Evolutionary conservation across 2,888 invertebrate species (phyloP), one percentile per base, ranked within the genome.

Genomic region (Tipula confusa): DNA sequence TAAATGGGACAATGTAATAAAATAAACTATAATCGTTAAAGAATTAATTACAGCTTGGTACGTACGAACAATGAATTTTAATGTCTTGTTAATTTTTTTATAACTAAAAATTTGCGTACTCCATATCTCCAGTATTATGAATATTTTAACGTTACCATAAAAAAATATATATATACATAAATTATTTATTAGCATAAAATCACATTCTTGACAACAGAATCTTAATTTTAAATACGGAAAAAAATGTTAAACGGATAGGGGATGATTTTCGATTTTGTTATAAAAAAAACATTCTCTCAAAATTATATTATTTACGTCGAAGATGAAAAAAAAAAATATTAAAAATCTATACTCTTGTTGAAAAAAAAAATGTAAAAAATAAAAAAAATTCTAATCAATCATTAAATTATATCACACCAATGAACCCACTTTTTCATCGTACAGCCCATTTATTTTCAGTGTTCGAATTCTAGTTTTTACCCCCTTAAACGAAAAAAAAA

Each of bases 331-430:
- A 64, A 64, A 6, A 64, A 64, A 64, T 64, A 64, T 64, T 64
- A 64, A 24, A 64, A 64, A 64, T 24, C 64, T 43, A 64, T 64
- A 64, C 24, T 24, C 24, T 2, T 64, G n/a, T n/a, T n/a, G n/a
- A n/a, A n/a, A n/a, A n/a, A n/a, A n/a, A n/a, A n/a, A n/a, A n/a
- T n/a, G n/a, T n/a, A n/a, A n/a, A n/a, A n/a, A n/a, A n/a, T n/a
- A n/a, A n/a, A 64, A 24, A 64, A 64, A 64, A 64, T 64, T 64
- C 64, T 64, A 64, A 64, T 64, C 64, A 64, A 64, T 64, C 64
- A 64, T 64, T 64, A 64, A 64, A 64, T 64, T 64, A 64, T 64
- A 24, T 9, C 24, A 64, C 24, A 64, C 64, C 64, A 64, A 11
- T 64, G 24, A 64, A 64, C 11, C 64, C 64, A 64, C 64, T 64